A percentile compares a stretch with the other conserved stretches of the same genome.
Conservation (phyloP, 2,888 invertebrate genomes). For the Crioceris asparagi region DNA sequence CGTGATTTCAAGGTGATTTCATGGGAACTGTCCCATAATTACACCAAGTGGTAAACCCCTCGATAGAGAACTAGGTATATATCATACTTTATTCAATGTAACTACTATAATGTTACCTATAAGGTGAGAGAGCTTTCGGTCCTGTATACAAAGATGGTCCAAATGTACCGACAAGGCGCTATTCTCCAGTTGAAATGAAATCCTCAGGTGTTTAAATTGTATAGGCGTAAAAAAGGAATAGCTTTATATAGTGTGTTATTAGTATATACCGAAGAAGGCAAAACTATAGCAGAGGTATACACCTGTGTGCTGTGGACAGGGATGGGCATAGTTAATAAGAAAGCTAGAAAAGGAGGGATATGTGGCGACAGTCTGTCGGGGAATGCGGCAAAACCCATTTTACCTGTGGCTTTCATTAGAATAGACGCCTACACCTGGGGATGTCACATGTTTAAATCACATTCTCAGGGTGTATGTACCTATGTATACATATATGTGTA, state of each 20-base stretch:
- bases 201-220: constrained; percentile 33
- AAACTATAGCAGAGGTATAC: constrained; percentile 22
- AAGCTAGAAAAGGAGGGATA: constrained; percentile 25
- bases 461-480: constrained; percentile 10
- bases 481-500: too few species aligned
- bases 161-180: too few species aligned
- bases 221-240: constrained; percentile 35
- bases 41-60: too few species aligned
- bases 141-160: too few species aligned
- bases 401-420: constrained; percentile 33
- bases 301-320: constrained; percentile 15
- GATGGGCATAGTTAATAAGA: constrained; percentile 12
- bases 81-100: too few species aligned
- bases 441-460: constrained; percentile 13
- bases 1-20: too few species aligned
- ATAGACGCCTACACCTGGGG: constrained; percentile 19
- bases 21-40: too few species aligned
- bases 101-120: too few species aligned
- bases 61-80: too few species aligned
- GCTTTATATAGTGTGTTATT: constrained; percentile 34
- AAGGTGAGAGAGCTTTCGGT: too few species aligned
- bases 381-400: constrained; percentile 39
- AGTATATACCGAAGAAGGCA: constrained; percentile 30
- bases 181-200: too few species aligned
- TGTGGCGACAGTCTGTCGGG: constrained; percentile 37